Conservation (phyloP, 1,140 invertebrate species). For the Luehdorfia chinensis region DNA sequence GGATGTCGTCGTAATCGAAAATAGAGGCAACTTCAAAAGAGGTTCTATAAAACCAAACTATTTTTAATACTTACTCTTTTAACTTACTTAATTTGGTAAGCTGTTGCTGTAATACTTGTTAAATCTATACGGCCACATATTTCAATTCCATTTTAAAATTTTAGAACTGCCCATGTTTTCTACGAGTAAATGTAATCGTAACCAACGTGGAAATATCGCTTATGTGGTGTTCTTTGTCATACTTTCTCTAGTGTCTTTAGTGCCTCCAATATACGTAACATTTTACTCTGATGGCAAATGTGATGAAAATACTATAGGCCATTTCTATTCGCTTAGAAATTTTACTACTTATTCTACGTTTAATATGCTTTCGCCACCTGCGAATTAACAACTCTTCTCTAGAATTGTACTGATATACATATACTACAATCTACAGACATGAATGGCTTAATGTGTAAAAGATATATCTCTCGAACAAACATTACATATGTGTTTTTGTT, state of each 20-base stretch:
- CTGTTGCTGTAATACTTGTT: too few species aligned
- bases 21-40: too few species aligned
- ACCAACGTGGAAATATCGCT: slow-evolving; percentile 28
- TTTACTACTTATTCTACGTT: slow-evolving; percentile 15
- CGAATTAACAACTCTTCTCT: slow-evolving; percentile 13
- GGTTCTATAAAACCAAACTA: too few species aligned
- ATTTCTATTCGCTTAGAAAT: slow-evolving; percentile 39
- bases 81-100: too few species aligned
- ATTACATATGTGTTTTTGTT: slow-evolving; percentile 34
- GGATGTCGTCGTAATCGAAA: too few species aligned
- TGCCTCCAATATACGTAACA: slow-evolving; percentile 47
- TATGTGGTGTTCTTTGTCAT: slow-evolving; percentile 37
- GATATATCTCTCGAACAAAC: slow-evolving; percentile 11
- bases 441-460: background rate
- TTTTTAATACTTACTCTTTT: too few species aligned
- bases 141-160: too few species aligned
- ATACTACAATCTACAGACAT: background rate
- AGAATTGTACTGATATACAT: too few species aligned
- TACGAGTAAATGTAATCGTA: slow-evolving; percentile 16
- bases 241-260: slow-evolving; percentile 36
- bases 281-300: slow-evolving; percentile 38
- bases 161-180: too few species aligned
- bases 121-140: too few species aligned
- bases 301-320: slow-evolving; percentile 41
- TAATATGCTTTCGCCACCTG: slow-evolving; percentile 35